Percentiles rank a stretch among this genome's conserved stretches.
These are phyloP conservation scores for Chironomus tentans DNA, from an alignment of 2,888 invertebrate species.

Conservation along the genomic window DNA sequence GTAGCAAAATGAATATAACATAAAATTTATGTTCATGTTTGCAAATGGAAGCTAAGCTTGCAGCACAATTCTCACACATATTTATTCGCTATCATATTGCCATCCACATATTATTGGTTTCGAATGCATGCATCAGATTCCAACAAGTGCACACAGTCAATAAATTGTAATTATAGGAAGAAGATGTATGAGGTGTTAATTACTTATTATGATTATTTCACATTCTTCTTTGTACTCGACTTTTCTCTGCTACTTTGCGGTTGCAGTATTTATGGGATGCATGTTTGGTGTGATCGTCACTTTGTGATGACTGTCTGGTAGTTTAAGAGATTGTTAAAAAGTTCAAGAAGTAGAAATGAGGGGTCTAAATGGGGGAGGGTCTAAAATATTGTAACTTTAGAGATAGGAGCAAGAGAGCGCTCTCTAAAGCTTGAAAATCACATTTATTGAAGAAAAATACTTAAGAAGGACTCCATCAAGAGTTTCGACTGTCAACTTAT, in stretches of 20 bases:
- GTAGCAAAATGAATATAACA: neutral
- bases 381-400: too few species aligned
- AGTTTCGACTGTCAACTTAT: too few species aligned
- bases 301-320: too few species aligned
- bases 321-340: too few species aligned
- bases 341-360: too few species aligned
- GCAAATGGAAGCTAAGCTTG: neutral
- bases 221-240: neutral
- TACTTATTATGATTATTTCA: slow-evolving; percentile 21
- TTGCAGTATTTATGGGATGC: too few species aligned
- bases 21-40: neutral
- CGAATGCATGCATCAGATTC: neutral
- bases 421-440: too few species aligned
- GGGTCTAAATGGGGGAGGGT: too few species aligned
- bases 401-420: too few species aligned
- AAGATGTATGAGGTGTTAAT: slow-evolving; percentile 26
- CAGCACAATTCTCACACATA: neutral
- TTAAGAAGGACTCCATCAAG: too few species aligned
- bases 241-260: neutral
- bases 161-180: slow-evolving; percentile 21
- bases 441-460: too few species aligned
- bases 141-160: slow-evolving; percentile 1
- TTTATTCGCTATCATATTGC: neutral
- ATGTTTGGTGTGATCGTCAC: too few species aligned
- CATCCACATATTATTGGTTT: neutral